Evolutionary conservation across 2,113 vertebrate genomes (phyloP).

Genomic region (Eurypyga helias): DNA sequence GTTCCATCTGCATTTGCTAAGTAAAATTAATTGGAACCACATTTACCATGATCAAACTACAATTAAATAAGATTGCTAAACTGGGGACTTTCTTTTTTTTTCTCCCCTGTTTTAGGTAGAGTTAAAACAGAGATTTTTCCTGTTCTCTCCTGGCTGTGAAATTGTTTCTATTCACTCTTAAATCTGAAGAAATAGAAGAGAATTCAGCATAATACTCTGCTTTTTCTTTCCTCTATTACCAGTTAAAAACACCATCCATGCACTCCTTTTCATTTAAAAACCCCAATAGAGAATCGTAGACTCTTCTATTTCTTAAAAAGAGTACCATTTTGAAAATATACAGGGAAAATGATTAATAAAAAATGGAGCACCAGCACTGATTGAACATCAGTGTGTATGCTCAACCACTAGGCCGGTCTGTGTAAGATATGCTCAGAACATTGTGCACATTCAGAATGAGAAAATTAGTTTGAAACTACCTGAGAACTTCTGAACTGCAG

Average conservation of each 20-base stretch:
- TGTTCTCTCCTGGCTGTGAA: background rate
- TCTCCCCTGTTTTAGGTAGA: background rate
- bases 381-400: background rate
- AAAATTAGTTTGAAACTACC: slow-evolving; percentile 27
- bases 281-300: background rate
- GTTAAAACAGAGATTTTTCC: background rate
- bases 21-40: slow-evolving; percentile 12
- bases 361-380: background rate
- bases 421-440: background rate
- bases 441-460: background rate
- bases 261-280: background rate
- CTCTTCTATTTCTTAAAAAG: background rate
- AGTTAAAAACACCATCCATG: background rate
- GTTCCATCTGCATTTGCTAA: background rate
- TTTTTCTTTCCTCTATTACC: background rate
- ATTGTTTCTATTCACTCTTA: background rate
- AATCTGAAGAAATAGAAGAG: background rate
- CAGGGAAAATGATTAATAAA: slow-evolving; percentile 22
- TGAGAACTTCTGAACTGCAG: slow-evolving; percentile 2
- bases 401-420: background rate
- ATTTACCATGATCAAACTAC: background rate
- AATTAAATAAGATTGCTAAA: background rate
- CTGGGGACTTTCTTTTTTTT: background rate
- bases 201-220: background rate
- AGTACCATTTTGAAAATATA: background rate